Percentiles rank a stretch among this genome's conserved stretches.
phyloP scores from a whole-genome alignment of 2,113 vertebrate genomes.

The Anser cygnoides region DNA sequence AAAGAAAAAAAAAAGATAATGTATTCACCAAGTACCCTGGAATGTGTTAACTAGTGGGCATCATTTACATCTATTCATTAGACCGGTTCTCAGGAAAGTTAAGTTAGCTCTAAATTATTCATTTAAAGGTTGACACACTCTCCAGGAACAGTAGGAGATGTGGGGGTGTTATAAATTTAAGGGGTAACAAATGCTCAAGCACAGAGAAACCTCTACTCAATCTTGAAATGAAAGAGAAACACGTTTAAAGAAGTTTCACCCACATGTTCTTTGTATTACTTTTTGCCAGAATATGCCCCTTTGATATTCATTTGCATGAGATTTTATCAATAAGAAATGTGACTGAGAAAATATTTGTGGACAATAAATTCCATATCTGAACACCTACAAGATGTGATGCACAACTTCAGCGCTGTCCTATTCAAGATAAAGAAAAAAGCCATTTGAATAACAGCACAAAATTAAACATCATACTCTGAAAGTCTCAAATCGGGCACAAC shows the following conservation, averaged over 20 bases:
- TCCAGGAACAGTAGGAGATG: slow-evolving; percentile 34
- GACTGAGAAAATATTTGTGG: neutral
- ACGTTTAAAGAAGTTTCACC: neutral
- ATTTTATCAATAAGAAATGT: neutral
- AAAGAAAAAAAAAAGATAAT: neutral
- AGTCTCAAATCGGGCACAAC: neutral
- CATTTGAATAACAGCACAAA: neutral
- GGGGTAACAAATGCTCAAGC: slow-evolving; percentile 9
- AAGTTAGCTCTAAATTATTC: slow-evolving; percentile 47
- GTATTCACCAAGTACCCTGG: slow-evolving; percentile 11
- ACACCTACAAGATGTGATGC: neutral
- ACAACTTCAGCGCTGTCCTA: neutral
- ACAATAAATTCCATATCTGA: neutral
- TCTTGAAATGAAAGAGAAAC: slow-evolving; percentile 1
- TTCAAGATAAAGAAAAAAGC: neutral
- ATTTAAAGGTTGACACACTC: slow-evolving; percentile 33
- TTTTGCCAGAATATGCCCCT: neutral
- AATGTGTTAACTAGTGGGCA: slow-evolving; percentile 36
- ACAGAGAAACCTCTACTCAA: slow-evolving; percentile 1
- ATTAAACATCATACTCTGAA: neutral
- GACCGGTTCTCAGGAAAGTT: slow-evolving; percentile 12
- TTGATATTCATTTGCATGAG: neutral
- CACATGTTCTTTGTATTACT: neutral
- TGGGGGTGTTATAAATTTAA: slow-evolving; percentile 18
- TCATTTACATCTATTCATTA: slow-evolving; percentile 22